phyloP scores from a whole-genome alignment of 2,888 invertebrate species.

The Limenitis camilla region DNA sequence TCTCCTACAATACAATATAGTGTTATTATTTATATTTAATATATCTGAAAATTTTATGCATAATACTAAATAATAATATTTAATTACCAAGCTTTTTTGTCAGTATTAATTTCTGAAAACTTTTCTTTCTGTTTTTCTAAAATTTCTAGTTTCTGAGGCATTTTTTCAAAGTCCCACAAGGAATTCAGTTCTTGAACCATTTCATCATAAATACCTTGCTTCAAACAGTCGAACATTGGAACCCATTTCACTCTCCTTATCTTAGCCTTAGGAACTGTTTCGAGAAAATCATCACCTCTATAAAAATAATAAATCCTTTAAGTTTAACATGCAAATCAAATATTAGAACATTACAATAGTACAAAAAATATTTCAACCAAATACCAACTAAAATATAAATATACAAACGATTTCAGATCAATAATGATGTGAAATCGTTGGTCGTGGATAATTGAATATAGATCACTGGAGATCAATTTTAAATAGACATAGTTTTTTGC shows the following conservation, averaged over 20 bases:
- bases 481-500: no score
- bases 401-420: no score
- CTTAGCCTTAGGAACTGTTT: slow-evolving; percentile 59
- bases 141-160: slow-evolving; percentile 52
- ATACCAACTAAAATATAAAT: no score
- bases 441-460: no score
- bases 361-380: no score
- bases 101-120: slow-evolving; percentile 42
- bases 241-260: slow-evolving; percentile 60
- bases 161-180: slow-evolving; percentile 66
- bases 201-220: slow-evolving; percentile 55
- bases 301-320: background rate
- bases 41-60: background rate
- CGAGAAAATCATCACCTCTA: slow-evolving; percentile 65
- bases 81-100: slow-evolving; percentile 41
- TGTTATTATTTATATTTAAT: background rate
- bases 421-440: no score
- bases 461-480: no score
- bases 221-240: slow-evolving; percentile 59
- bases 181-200: slow-evolving; percentile 57
- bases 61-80: background rate
- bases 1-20: slow-evolving; percentile 43
- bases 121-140: slow-evolving; percentile 60
- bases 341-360: no score
- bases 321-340: no score